Evolutionary conservation across 2,888 invertebrate genomes (phyloP).

Genomic region (Apamea sordens): DNA sequence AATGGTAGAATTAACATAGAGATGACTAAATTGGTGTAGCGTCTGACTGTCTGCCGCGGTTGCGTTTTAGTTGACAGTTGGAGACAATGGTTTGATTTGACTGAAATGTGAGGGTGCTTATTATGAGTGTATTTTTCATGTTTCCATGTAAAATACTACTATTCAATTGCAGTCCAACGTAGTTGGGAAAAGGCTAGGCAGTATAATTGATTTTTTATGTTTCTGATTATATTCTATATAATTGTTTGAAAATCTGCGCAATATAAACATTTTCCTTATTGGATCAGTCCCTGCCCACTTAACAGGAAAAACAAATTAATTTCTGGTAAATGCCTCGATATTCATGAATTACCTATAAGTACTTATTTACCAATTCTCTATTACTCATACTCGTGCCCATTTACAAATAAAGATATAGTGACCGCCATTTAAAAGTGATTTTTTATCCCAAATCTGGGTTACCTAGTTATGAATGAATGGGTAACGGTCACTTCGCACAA

Average conservation of each 20-base stretch:
- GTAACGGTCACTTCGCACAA: conserved; percentile 33
- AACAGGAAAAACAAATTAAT: background rate
- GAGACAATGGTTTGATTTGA: background rate
- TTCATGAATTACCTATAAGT: background rate
- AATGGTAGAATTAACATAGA: conserved; percentile 47
- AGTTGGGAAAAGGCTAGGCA: too few species aligned
- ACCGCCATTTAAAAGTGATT: background rate
- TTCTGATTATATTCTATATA: too few species aligned
- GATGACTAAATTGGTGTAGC: conserved; percentile 58
- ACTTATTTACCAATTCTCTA: background rate
- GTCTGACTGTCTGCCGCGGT: conserved; percentile 47
- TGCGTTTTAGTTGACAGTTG: conserved; percentile 15
- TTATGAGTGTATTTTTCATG: background rate
- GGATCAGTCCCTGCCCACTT: background rate
- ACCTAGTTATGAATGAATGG: conserved; percentile 33
- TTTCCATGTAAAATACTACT: too few species aligned
- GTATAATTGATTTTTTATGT: background rate
- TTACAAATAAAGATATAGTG: background rate
- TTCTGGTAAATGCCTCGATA: background rate
- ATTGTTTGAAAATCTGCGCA: background rate
- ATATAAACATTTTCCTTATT: too few species aligned
- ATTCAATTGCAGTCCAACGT: too few species aligned
- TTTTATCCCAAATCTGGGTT: conserved; percentile 22
- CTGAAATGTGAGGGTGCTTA: background rate
- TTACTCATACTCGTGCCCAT: conserved; percentile 20